Evolutionary conservation across 2,113 vertebrate genomes (phyloP).

Genomic region (Spea bombifrons): DNA sequence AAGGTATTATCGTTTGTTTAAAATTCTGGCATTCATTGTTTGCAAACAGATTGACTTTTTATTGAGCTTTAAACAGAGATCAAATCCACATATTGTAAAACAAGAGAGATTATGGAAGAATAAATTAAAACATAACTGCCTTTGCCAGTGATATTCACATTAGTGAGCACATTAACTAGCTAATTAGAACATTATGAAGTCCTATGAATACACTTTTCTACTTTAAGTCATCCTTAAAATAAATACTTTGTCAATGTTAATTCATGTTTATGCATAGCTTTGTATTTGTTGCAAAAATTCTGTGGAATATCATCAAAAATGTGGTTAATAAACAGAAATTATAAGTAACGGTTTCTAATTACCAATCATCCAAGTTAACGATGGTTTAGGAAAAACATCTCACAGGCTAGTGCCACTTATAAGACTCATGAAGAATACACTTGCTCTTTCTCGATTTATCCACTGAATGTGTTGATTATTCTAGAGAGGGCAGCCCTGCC

Average conservation of each 20-base stretch:
- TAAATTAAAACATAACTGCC: background rate
- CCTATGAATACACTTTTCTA: background rate
- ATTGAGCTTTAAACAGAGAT: constrained; percentile 1
- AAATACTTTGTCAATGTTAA: background rate
- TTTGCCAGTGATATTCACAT: constrained; percentile 1
- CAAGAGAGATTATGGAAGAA: background rate
- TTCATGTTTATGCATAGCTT: background rate
- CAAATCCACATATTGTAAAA: constrained; percentile 1
- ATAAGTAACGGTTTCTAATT: too few species aligned
- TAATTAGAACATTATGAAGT: background rate
- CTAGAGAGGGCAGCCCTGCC: too few species aligned
- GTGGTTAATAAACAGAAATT: background rate
- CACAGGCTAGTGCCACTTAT: too few species aligned
- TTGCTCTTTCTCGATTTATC: too few species aligned
- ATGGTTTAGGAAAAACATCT: too few species aligned
- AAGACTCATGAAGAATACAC: too few species aligned
- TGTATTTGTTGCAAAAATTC: background rate
- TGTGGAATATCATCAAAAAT: background rate
- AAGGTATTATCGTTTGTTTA: background rate
- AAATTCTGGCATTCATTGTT: background rate
- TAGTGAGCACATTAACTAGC: background rate
- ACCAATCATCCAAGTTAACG: too few species aligned
- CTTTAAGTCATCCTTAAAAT: background rate
- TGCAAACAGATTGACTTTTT: background rate
- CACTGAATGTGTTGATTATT: too few species aligned